These are phyloP conservation scores for Aphis gossypii DNA, from an alignment of 1,140 invertebrate species.

Conservation along the genomic window DNA sequence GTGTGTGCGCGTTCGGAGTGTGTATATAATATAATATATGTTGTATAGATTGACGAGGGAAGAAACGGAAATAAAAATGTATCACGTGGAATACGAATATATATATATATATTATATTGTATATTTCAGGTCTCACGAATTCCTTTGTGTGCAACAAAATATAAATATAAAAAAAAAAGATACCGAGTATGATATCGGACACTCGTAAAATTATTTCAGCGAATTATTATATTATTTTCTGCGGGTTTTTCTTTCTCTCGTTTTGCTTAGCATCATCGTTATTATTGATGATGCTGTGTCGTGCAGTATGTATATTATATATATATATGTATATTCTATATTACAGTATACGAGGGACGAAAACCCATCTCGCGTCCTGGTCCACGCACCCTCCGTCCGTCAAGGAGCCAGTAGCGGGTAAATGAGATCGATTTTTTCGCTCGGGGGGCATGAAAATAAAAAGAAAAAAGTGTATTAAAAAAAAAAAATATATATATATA, in stretches of 20 bases:
- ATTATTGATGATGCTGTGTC: constrained; percentile 2
- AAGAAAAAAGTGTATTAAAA: constrained; percentile 52
- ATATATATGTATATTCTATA: neutral
- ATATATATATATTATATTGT: neutral
- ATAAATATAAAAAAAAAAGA: neutral
- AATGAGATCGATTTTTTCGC: constrained; percentile 56
- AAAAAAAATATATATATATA: constrained; percentile 15
- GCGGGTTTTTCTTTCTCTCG: neutral
- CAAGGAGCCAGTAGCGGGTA: neutral
- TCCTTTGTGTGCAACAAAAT: neutral
- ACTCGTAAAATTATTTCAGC: neutral
- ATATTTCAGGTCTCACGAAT: neutral
- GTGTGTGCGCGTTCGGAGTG: neutral
- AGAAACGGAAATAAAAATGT: constrained; percentile 34
- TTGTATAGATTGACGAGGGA: neutral
- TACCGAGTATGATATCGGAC: neutral
- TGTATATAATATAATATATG: neutral
- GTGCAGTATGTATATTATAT: neutral
- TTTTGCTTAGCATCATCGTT: constrained; percentile 33
- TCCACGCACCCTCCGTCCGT: neutral
- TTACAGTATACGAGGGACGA: neutral
- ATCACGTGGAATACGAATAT: neutral
- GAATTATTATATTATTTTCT: constrained; percentile 36
- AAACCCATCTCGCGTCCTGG: neutral
- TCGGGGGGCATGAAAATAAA: constrained; percentile 3